These are phyloP conservation scores for Coregonus sp. DNA, from an alignment of 2,797 vertebrate genomes.

Conservation along the genomic window DNA sequence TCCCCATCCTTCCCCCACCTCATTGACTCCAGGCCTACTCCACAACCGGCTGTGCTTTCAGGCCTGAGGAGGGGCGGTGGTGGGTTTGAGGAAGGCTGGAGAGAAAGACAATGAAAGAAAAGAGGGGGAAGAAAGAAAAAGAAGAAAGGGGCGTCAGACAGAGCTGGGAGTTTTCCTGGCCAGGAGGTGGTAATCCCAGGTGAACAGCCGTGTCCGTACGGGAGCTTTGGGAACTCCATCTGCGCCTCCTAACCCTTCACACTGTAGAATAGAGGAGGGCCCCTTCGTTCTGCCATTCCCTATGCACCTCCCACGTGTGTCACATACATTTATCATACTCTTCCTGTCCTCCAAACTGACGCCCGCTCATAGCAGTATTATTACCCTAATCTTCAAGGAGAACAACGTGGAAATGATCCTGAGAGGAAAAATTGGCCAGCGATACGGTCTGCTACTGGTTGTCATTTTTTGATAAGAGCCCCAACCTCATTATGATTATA, in stretches of 20 bases:
- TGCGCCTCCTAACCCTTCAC: neutral
- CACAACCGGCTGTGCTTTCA: conserved; percentile 17
- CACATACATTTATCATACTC: conserved; percentile 6
- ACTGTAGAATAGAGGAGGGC: neutral
- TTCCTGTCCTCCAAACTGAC: neutral
- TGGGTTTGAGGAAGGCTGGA: neutral
- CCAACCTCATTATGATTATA: conserved; percentile 30
- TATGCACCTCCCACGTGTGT: neutral
- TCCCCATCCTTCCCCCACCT: conserved; percentile 3
- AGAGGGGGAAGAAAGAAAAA: neutral
- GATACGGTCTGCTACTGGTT: conserved; percentile 10
- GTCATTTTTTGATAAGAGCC: conserved; percentile 21
- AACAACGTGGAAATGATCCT: neutral
- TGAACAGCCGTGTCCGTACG: neutral
- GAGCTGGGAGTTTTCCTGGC: conserved; percentile 2
- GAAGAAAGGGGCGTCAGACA: conserved; percentile 1
- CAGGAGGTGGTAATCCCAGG: conserved; percentile 2
- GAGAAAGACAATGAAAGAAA: neutral
- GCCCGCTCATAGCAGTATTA: neutral
- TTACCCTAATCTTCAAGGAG: neutral
- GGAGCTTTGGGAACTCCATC: neutral
- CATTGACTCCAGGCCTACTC: neutral
- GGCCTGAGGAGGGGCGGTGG: neutral
- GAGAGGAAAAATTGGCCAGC: conserved; percentile 21
- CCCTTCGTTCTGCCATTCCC: neutral